These are phyloP conservation scores for Nyctereutes procyonoides DNA, from an alignment of 2,113 vertebrate species.

Conservation along the genomic window DNA sequence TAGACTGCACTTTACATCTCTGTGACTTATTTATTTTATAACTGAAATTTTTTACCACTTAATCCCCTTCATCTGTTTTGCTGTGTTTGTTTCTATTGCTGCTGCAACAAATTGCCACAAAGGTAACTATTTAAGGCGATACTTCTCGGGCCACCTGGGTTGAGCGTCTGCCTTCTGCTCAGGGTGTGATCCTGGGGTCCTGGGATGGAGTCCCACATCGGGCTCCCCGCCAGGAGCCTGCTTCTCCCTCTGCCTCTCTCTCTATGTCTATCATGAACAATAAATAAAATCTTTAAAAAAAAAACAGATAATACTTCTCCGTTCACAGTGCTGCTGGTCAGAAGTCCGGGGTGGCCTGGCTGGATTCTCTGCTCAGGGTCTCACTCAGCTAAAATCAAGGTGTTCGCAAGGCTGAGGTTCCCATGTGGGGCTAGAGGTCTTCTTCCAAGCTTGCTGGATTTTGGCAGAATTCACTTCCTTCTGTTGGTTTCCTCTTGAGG, in stretches of 20 bases:
- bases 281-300: too few relatives aligned
- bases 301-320: too few relatives aligned
- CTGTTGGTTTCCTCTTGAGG: neutral
- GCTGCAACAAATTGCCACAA: neutral
- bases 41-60: neutral
- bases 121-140: neutral
- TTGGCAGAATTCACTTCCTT: neutral
- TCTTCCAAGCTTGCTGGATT: neutral
- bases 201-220: too few relatives aligned
- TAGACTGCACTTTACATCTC: neutral
- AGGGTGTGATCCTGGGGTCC: too few relatives aligned
- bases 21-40: neutral
- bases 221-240: too few relatives aligned
- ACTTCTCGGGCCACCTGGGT: neutral
- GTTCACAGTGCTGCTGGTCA: neutral
- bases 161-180: too few relatives aligned
- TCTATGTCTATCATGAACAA: too few relatives aligned
- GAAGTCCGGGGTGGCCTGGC: neutral
- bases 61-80: neutral
- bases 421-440: neutral
- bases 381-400: neutral
- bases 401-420: neutral
- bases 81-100: neutral
- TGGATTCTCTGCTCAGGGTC: neutral
- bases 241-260: too few relatives aligned